Evolutionary conservation across 2,113 vertebrate genomes (phyloP), one percentile per base, ranked within the genome.

Genomic region (Gymnorhina tibicen): DNA sequence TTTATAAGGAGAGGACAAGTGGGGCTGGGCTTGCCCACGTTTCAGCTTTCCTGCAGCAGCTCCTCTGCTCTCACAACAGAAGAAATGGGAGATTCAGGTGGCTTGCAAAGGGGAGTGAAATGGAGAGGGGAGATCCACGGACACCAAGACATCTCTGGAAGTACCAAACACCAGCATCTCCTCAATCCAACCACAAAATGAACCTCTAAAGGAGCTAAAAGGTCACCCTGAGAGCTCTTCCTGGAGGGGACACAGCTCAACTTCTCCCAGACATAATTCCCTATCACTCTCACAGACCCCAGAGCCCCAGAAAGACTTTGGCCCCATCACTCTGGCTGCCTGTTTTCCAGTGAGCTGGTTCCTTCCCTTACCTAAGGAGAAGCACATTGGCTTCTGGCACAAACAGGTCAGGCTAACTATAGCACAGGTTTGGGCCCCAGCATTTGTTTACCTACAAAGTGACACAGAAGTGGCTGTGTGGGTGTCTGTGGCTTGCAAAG

Each of bases 321-420:
- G 21, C 49, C 59, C 79, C 32, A 33, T 27, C 15, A 20, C 46
- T 42, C 76, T 9, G 1, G 28, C 66, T 85, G 72, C 59, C 50
- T 79, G 16, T 84, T 97, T 97, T 83, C 89, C 83, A 47, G 74
- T 87, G 91, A 92, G 94, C 96, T 91, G 86, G n/a, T 96, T 98
- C 94, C 91, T 97, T 91, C 91, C 85, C 75, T 27, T 9, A 24
- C 67, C 81, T 32, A n/a, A 58, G n/a, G 72, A 72, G 56, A 50
- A 1, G 52, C 85, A 93, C 73, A 59, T 67, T 37, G 41, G 72
- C 97, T 97, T 74, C 75, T 85, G 91, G 77, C 96, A 97, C 97
- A 96, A 94, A 91, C 94, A 79, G 68, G 58, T 56, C 66, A 30
- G 73, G 85, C 94, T 97, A 97, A 97, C 97, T 96, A 96, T 72